Evolutionary conservation across 2,113 vertebrate species (phyloP), one percentile per base, ranked within the genome.

Genomic region (Hylia prasina): DNA sequence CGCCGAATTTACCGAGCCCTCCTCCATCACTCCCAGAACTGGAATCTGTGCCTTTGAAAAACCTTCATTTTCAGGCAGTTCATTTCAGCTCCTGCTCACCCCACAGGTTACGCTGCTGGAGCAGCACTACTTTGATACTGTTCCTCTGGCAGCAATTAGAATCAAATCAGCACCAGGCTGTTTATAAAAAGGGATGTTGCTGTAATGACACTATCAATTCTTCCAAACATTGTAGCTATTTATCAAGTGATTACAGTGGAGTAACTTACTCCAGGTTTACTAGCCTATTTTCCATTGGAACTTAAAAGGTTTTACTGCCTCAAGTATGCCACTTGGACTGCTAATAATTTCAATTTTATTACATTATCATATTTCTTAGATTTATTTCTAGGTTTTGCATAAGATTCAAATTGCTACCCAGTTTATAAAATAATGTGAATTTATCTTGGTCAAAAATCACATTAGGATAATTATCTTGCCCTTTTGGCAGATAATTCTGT

Each of bases 301-400:
- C 40, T 96, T 97, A 96, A 96, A 97, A 94, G 96, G 90, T 96
- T 97, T 97, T 97, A 97, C 92, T 87, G 96, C 96, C 90, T 93
- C 96, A 82, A 97, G 94, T 97, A 78, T 87, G 87, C 93, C 90
- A 95, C 79, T 95, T 39, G 87, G 78, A 75, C 79, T 96, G 92
- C 95, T 97, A 96, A 96, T 97, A 97, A 97, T 97, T 96, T 94
- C 20, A 6, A 87, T 96, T 97, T 97, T 97, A 97, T 97, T 96
- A 96, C 96, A 97, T 97, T 97, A 97, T 89, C 97, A 97, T 97
- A 96, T 97, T 97, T 97, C 96, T 97, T 91, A 95, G 94, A 97
- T 97, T 97, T 97, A 96, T 97, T 97, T 96, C 90, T 83, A 94
- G 86, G 76, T 93, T 97, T 97, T 97, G 97, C 96, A 96, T 96